Evolutionary conservation across 1,140 invertebrate species (phyloP), one percentile per base, ranked within the genome.

Genomic region (Andricus grossulariae): DNA sequence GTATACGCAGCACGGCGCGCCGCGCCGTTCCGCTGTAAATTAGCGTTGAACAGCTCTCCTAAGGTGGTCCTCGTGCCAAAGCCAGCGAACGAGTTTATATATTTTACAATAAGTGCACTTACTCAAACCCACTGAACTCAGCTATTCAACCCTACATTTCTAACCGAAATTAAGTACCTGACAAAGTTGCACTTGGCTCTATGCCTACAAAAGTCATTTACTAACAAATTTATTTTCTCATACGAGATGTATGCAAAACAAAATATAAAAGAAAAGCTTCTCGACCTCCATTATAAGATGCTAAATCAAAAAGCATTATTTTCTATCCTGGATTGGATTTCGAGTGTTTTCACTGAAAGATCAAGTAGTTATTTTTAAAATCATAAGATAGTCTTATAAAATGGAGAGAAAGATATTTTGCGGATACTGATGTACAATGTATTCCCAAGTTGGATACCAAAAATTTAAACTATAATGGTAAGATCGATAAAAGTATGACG

Each of bases 51-150:
- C 25, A 32, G 49, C 60, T 66, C 60, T 66, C 15, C 74, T 72
- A 71, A 79, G 80, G 77, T 81, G 80, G 80, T 79, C 80, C 71
- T 72, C 25, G 10, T 71, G 76, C 72, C 51, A 73, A 73, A 73
- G 51, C 76, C 55, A 77, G 66, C 51, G 73, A 77, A 25, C 73
- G 78, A 76, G 79, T 82, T 79, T 80, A 82, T 85, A 82, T 79
- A 85, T 83, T 85, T 85, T 85, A 82, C 82, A 85, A 85, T 85
- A 66, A 66, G 60, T 66, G 60, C 60, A 66, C 60, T 66, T 39
- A 66, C 60, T 66, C 39, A 25, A 66, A 66, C 21, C 60, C 32
- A 45, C 60, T 39, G 60, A 45, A 66, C 21, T 66, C 57, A 66
- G 57, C 25, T 66, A 66, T 66, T 32, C 57, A 32, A 66, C 60